phyloP scores from a whole-genome alignment of 2,888 invertebrate genomes.

The Chymomyza amoena region DNA sequence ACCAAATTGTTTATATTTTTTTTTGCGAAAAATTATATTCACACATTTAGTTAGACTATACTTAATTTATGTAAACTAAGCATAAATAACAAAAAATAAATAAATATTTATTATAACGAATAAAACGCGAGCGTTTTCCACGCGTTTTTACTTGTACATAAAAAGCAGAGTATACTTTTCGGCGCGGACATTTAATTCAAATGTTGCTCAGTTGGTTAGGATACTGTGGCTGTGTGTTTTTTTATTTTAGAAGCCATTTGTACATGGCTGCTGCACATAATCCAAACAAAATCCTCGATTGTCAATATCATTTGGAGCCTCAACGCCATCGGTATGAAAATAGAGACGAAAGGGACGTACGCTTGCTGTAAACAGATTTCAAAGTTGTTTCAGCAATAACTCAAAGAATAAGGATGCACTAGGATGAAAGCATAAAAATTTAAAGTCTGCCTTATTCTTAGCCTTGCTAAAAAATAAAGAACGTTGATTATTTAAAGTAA shows the following conservation, averaged over 20 bases:
- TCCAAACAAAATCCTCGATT: slow-evolving; percentile 91
- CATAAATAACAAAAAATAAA: slow-evolving; percentile 57
- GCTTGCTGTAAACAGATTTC: slow-evolving; percentile 82
- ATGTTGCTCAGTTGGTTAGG: neutral
- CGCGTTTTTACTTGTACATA: slow-evolving; percentile 11
- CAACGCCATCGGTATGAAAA: slow-evolving; percentile 88
- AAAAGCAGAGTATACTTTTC: neutral
- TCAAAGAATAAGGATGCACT: neutral
- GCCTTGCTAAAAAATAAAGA: too few relatives aligned
- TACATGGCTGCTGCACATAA: slow-evolving; percentile 91
- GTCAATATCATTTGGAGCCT: slow-evolving; percentile 86
- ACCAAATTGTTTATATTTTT: slow-evolving; percentile 36
- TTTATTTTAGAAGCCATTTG: slow-evolving; percentile 79
- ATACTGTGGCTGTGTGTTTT: too few relatives aligned
- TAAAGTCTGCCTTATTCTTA: too few relatives aligned
- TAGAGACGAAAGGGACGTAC: slow-evolving; percentile 89
- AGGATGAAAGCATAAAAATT: too few relatives aligned
- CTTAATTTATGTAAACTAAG: slow-evolving; percentile 36
- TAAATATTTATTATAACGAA: slow-evolving; percentile 60
- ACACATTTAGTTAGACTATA: slow-evolving; percentile 17
- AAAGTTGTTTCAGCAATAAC: slow-evolving; percentile 10
- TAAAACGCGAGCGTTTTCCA: slow-evolving; percentile 12
- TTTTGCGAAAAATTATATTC: slow-evolving; percentile 43
- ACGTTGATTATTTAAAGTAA: too few relatives aligned
- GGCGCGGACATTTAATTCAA: neutral